Evolutionary conservation across 2,888 invertebrate genomes (phyloP), one percentile per base, ranked within the genome.

Genomic region (Homarus gammarus): DNA sequence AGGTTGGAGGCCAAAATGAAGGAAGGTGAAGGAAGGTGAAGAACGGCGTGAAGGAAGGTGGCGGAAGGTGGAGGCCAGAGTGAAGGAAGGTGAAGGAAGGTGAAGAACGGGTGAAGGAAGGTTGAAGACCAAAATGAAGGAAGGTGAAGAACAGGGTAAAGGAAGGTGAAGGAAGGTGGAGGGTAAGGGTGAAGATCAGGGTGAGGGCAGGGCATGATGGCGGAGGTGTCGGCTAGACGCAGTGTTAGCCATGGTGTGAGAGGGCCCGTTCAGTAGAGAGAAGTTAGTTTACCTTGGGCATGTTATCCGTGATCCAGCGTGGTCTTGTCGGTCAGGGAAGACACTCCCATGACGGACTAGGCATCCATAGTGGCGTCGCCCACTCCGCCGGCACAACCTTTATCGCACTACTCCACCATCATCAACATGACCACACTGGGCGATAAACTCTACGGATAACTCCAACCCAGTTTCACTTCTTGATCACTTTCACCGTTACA

Each of bases 301-400:
- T 79, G 79, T 79, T 79, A 79, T 79, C 79, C 79, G 61, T 61
- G 79, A 36, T 79, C 79, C 79, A 79, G 79, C 22, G 79, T 79
- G 49, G 22, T 79, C 38, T 79, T 22, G 36, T 79, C 79, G 10
- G 56, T 33, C 51, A 36, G 79, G 61, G 79, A 44, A 56, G 49
- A 49, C 79, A n/a, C 79, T 51, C 79, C 79, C 79, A 79, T 79
- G 56, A 79, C 78, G 77, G 44, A 27, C 78, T 78, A 78, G 44
- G 33, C 33, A 51, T 36, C 61, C 79, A 79, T 79, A 61, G 36
- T 56, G 51, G 49, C 56, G 36, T 49, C 49, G 31, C 15, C 49
- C 49, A n/a, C 75, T 75, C 75, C 75, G 10, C 75, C 75, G 2
- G 40, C 44, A n/a, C 40, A 12, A 15, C 44, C 75, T 75, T 44